These are phyloP conservation scores for Eciton burchellii DNA, from an alignment of 1,140 invertebrate species.

Conservation along the genomic window DNA sequence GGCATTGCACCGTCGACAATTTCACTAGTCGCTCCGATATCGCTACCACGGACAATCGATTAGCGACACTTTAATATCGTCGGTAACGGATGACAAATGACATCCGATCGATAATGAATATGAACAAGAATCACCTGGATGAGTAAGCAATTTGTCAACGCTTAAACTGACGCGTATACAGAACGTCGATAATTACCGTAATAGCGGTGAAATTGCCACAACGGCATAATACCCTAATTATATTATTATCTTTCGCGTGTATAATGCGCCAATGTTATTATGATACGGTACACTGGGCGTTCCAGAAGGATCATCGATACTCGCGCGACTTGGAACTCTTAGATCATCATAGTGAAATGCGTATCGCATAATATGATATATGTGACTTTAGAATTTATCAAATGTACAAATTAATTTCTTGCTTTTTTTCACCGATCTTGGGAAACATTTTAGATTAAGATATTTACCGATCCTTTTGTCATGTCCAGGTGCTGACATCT, in stretches of 20 bases:
- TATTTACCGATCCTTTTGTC: no score
- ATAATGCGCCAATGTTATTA: constrained; percentile 1
- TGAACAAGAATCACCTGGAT: constrained; percentile 51
- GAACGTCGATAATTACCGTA: constrained; percentile 38
- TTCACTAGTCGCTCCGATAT: constrained; percentile 41
- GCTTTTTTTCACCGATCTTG: no score
- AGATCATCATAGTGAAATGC: no score
- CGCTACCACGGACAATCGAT: constrained; percentile 24
- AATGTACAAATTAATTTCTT: no score
- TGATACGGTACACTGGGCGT: constrained; percentile 10
- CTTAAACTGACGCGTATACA: constrained; percentile 47
- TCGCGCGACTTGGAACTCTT: constrained; percentile 5
- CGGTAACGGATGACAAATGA: constrained; percentile 50
- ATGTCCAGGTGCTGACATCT: no score
- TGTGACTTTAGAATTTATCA: no score
- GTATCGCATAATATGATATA: no score
- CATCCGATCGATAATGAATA: constrained; percentile 45
- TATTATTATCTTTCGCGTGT: constrained; percentile 19
- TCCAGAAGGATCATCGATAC: not conserved
- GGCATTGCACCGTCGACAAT: constrained; percentile 19
- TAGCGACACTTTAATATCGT: constrained; percentile 32
- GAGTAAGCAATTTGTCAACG: constrained; percentile 53
- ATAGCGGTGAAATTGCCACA: not conserved
- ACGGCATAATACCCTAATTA: not conserved
- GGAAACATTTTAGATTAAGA: no score